Conservation (phyloP, 2,797 vertebrate species). For the Neoniphon sammara region DNA sequence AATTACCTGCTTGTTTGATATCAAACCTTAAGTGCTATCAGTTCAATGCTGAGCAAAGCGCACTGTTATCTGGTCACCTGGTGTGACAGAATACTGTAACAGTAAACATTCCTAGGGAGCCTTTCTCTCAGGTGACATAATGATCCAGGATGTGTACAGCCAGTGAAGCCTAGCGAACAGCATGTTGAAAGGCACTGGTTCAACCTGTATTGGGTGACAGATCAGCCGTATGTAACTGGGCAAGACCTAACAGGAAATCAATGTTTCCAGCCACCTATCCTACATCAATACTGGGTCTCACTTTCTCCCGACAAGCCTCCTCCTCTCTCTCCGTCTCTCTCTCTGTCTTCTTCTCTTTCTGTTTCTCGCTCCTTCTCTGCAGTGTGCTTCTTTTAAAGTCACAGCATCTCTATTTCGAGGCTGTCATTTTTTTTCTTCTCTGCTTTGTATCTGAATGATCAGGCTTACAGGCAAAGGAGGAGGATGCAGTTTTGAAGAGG, state of each 20-base stretch:
- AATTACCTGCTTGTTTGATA: not conserved
- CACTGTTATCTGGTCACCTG: too few relatives aligned
- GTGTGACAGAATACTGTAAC: too few relatives aligned
- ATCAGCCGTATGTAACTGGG: constrained; percentile 51
- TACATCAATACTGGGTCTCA: constrained; percentile 64
- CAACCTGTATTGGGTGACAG: constrained; percentile 68
- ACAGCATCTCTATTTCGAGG: constrained; percentile 71
- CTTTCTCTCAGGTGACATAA: constrained; percentile 43
- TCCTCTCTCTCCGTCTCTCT: constrained; percentile 34
- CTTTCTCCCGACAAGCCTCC: constrained; percentile 40
- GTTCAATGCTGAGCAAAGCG: constrained; percentile 3
- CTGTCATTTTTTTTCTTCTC: constrained; percentile 63
- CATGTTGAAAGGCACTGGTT: constrained; percentile 49
- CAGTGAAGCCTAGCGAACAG: constrained; percentile 20
- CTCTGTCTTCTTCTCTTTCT: not conserved
- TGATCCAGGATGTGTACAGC: constrained; percentile 41
- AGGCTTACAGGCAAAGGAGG: constrained; percentile 36
- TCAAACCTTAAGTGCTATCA: not conserved
- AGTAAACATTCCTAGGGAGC: constrained; percentile 49
- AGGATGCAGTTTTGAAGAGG: constrained; percentile 37
- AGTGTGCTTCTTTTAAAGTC: constrained; percentile 64
- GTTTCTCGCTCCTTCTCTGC: constrained; percentile 28
- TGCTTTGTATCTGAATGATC: constrained; percentile 69
- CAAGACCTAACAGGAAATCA: constrained; percentile 74
- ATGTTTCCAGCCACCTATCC: constrained; percentile 65